phyloP scores from a whole-genome alignment of 2,888 invertebrate genomes.

The Athetis lepigone region DNA sequence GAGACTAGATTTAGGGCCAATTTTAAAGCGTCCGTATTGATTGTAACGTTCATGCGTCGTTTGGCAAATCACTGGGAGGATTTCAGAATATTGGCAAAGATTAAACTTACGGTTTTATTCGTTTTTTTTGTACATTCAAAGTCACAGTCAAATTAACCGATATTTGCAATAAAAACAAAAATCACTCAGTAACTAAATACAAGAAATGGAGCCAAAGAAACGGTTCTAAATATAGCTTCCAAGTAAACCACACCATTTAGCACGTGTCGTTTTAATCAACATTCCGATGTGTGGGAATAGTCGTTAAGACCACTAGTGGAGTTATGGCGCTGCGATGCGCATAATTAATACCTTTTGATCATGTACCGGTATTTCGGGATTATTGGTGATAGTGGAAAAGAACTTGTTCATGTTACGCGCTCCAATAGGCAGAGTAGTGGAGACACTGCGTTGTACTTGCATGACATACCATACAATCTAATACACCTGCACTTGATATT shows the following conservation, averaged over 20 bases:
- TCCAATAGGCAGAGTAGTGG: neutral
- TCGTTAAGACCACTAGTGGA: conserved; percentile 52
- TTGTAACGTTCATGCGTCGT: conserved; percentile 79
- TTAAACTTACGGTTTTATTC: neutral
- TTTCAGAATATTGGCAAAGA: neutral
- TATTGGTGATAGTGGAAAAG: conserved; percentile 6
- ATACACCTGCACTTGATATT: too few relatives aligned
- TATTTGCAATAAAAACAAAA: neutral
- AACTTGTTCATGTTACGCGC: conserved; percentile 1
- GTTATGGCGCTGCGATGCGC: conserved; percentile 45
- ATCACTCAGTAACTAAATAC: neutral
- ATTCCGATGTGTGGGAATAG: conserved; percentile 48
- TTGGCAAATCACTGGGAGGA: conserved; percentile 53
- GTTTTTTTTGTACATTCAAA: neutral
- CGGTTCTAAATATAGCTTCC: neutral
- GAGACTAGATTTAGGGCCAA: conserved; percentile 80
- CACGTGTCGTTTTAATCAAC: conserved; percentile 58
- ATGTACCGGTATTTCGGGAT: conserved; percentile 45
- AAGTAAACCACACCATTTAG: conserved; percentile 34
- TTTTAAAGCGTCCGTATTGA: conserved; percentile 81
- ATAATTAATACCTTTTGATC: conserved; percentile 60
- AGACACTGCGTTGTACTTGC: neutral
- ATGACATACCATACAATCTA: too few relatives aligned
- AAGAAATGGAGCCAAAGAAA: neutral
- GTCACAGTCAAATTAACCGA: neutral